A percentile compares a stretch with the other conserved stretches of the same genome.
These are phyloP conservation scores for Ylistrum balloti DNA, from an alignment of 1,140 invertebrate genomes.

Conservation along the genomic window DNA sequence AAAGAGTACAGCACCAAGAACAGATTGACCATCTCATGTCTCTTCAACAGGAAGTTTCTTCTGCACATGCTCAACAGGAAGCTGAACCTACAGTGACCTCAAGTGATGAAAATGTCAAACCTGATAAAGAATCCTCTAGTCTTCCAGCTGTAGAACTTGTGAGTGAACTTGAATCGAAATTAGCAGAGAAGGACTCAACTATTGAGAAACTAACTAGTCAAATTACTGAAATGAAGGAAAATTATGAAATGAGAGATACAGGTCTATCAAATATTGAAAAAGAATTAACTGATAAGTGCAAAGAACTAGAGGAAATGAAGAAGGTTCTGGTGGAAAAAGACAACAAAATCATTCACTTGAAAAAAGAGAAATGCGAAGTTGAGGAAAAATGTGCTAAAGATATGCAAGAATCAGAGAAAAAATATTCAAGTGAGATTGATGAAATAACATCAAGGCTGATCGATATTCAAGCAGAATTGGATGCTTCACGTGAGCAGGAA, in stretches of 20 bases:
- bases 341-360: conserved; percentile 55
- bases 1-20: conserved; percentile 61
- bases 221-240: conserved; percentile 51
- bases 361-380: conserved; percentile 65
- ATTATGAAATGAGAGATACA: conserved; percentile 63
- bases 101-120: neutral
- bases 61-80: conserved; percentile 14
- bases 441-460: conserved; percentile 62
- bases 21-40: conserved; percentile 10
- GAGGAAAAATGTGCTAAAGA: conserved; percentile 67
- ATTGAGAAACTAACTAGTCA: neutral
- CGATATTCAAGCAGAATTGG: conserved; percentile 64
- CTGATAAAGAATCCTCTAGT: neutral
- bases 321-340: conserved; percentile 63
- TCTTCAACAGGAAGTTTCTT: conserved; percentile 42
- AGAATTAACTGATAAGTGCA: conserved; percentile 41
- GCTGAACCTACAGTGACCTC: neutral
- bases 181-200: neutral
- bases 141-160: neutral
- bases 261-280: conserved; percentile 48
- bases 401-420: conserved; percentile 50
- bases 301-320: conserved; percentile 61
- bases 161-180: conserved; percentile 8
- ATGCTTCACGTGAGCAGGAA: conserved; percentile 61
- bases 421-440: conserved; percentile 52